These are phyloP conservation scores for Ypsolopha scabrella DNA, from an alignment of 2,888 invertebrate genomes.

Conservation along the genomic window DNA sequence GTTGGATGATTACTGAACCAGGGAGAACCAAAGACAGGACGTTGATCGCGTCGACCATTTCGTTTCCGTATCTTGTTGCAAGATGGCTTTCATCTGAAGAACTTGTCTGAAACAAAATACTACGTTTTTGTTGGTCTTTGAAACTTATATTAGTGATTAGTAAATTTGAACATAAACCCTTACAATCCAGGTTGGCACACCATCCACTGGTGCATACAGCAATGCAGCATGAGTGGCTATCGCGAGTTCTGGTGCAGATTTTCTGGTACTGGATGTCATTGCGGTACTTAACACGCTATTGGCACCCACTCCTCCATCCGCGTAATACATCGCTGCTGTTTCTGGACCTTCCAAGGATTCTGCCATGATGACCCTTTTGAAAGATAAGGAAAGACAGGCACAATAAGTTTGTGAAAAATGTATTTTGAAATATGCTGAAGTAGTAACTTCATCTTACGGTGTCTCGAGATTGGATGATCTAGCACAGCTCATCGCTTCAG, in stretches of 20 bases:
- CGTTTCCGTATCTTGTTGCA: slow-evolving; percentile 74
- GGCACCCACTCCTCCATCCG: slow-evolving; percentile 37
- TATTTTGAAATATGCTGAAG: neutral
- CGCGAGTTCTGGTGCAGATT: slow-evolving; percentile 31
- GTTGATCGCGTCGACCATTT: slow-evolving; percentile 77
- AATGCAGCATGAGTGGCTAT: slow-evolving; percentile 34
- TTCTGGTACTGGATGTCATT: slow-evolving; percentile 22
- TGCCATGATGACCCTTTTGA: slow-evolving; percentile 35
- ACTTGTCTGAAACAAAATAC: slow-evolving; percentile 37
- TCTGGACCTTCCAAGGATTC: slow-evolving; percentile 31
- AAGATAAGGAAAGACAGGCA: slow-evolving; percentile 10
- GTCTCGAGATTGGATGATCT: slow-evolving; percentile 30
- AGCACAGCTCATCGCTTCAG: slow-evolving; percentile 40
- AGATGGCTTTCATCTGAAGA: slow-evolving; percentile 27
- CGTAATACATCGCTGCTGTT: slow-evolving; percentile 35
- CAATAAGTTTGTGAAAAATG: neutral
- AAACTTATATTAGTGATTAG: too few relatives aligned
- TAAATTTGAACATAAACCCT: slow-evolving; percentile 15
- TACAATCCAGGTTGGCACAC: slow-evolving; percentile 43
- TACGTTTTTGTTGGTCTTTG: neutral
- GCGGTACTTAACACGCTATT: slow-evolving; percentile 41
- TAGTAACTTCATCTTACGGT: slow-evolving; percentile 34
- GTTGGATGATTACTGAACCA: slow-evolving; percentile 81
- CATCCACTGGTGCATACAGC: slow-evolving; percentile 34
- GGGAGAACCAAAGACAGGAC: slow-evolving; percentile 78